Base-by-base conservation (phyloP, 2,113 vertebrate species). In the Dromaius novaehollandiae region DNA sequence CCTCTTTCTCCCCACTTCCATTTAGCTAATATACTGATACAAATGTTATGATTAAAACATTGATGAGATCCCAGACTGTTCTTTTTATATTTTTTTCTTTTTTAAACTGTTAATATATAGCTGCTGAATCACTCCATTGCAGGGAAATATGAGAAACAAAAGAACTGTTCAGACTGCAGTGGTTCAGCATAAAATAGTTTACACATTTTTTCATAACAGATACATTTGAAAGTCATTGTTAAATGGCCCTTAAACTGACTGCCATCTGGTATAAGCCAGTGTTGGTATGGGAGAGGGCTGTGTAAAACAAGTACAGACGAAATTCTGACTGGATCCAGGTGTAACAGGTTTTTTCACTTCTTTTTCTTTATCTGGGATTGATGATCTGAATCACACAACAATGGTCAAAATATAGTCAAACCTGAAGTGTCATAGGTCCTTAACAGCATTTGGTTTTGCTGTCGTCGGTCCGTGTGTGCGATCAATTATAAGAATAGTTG, bases 381-480 rank as follows among this genome's bases (percentile, higher is more conserved):
- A 51, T 73, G 42, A 66, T 44, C 68, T 0, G 0, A 86, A 58
- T 89, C 68, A 30, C 15, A 42, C 69, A 4, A 82, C 7, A 85
- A 56, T 36, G 5, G 15, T 58, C 38, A 53, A 71, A 84, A 79
- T 44, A 9, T 11, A 51, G 24, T 58, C 38, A 55, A 34, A 85
- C 36, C 9, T 11, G 16, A 71, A 48, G 44, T 63, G 4, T 77
- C 2, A 0, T 26, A 64, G 32, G 28, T 42, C 32, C 0, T 0
- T 56, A 75, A 82, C 25, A 79, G 44, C 56, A 44, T 63, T 81
- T 92, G 51, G 3, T 32, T 90, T 92, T 90, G 56, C 40, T 92
- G n/a, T 76, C 0, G 0, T 79, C 21, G 3, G 8, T 84, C 20
- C 53, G 15, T 2, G 0, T 7, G 38, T 73, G 48, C 83, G 55